A percentile compares a stretch with the other conserved stretches of the same genome.
phyloP scores from a whole-genome alignment of 2,797 vertebrate species.

The Brachyrhaphis roseni region DNA sequence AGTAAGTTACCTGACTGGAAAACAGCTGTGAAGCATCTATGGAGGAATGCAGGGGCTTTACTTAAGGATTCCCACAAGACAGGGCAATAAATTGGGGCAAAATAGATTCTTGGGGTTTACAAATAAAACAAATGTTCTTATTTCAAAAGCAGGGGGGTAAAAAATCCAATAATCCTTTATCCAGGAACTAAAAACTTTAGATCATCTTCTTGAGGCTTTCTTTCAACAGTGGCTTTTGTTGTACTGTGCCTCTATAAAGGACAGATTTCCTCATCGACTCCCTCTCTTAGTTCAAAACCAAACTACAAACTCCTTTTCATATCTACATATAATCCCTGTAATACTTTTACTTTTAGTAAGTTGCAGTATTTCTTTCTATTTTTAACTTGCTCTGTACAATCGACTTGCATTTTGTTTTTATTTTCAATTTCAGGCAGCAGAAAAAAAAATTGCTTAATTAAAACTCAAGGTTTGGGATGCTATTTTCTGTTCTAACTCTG shows the following conservation, averaged over 20 bases:
- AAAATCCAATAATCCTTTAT: conserved; percentile 1
- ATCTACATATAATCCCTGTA: background rate
- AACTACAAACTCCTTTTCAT: background rate
- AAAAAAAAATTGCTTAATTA: background rate
- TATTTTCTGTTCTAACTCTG: background rate
- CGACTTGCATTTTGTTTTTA: background rate
- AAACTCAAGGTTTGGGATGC: background rate
- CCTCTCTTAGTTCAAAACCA: background rate
- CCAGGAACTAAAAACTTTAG: conserved; percentile 8
- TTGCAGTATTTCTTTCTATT: background rate
- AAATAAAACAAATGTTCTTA: conserved; percentile 14
- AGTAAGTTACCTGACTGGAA: background rate
- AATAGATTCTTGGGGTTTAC: conserved; percentile 22
- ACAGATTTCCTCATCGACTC: background rate
- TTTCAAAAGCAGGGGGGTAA: conserved; percentile 1
- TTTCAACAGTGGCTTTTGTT: background rate
- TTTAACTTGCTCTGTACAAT: background rate
- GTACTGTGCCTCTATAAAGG: background rate
- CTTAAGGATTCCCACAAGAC: background rate
- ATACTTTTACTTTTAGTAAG: background rate
- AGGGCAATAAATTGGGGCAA: conserved; percentile 2
- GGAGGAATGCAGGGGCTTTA: conserved; percentile 7
- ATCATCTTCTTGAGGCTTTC: background rate
- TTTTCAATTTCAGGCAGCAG: background rate
- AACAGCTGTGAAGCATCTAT: conserved; percentile 28